Evolutionary conservation across 1,140 invertebrate genomes (phyloP).

Genomic region (Limonius californicus): DNA sequence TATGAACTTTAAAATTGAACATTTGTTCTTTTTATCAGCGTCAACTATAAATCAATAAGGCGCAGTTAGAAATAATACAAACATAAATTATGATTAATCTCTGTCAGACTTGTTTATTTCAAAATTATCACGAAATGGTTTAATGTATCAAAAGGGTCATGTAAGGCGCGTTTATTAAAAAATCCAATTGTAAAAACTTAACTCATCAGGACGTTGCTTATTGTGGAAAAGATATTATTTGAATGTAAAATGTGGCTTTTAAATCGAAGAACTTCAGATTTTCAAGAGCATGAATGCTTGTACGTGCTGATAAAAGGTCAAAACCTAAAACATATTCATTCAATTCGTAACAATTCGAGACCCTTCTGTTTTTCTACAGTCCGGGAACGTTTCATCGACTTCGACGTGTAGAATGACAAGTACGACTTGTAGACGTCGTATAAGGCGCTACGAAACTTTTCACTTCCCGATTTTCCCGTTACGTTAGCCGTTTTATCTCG

Average conservation of each 20-base stretch:
- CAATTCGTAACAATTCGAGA: conserved; percentile 23
- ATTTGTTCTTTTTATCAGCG: too few species aligned
- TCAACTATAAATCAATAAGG: too few species aligned
- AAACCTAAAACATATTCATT: conserved; percentile 19
- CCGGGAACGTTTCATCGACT: conserved; percentile 28
- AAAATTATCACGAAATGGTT: too few species aligned
- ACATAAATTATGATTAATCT: too few species aligned
- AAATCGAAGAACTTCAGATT: conserved; percentile 6
- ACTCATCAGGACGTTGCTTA: too few species aligned
- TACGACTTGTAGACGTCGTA: conserved; percentile 18
- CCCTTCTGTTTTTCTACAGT: conserved; percentile 23
- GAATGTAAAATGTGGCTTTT: neutral
- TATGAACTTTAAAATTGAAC: too few species aligned
- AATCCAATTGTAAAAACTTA: too few species aligned
- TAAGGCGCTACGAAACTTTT: neutral
- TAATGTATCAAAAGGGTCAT: too few species aligned
- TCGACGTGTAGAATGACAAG: conserved; percentile 28
- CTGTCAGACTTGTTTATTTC: too few species aligned
- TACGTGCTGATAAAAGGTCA: conserved; percentile 15
- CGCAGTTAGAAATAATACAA: too few species aligned
- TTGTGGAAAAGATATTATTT: too few species aligned
- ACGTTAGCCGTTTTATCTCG: neutral
- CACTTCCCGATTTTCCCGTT: conserved; percentile 2
- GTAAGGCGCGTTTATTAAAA: too few species aligned
- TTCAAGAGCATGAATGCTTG: conserved; percentile 8